Conservation (phyloP, 2,113 vertebrate genomes). For the Antennarius striatus region DNA sequence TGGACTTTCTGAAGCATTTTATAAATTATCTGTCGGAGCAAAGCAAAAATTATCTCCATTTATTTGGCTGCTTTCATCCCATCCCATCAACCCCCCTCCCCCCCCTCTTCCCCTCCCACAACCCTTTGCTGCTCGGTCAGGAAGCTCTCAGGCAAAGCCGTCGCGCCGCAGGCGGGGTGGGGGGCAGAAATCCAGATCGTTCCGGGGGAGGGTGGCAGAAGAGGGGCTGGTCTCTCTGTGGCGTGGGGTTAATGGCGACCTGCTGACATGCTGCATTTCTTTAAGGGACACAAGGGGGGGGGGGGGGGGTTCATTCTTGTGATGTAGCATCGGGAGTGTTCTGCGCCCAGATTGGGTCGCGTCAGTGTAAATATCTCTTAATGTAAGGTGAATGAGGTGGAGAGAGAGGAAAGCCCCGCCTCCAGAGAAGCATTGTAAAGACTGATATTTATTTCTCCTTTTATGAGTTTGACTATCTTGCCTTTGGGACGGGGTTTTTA, state of each 20-base stretch:
- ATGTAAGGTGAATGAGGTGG: constrained; percentile 72
- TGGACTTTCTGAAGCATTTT: no score
- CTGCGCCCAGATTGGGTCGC: constrained; percentile 85
- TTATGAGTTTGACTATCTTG: constrained; percentile 84
- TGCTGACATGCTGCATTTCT: constrained; percentile 68
- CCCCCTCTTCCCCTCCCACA: constrained; percentile 18
- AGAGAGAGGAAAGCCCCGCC: constrained; percentile 41
- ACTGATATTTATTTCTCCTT: constrained; percentile 86
- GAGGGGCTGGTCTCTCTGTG: constrained; percentile 3
- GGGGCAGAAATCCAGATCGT: constrained; percentile 20
- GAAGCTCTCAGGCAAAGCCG: constrained; percentile 61
- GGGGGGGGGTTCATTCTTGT: constrained; percentile 85
- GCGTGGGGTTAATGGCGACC: constrained; percentile 22
- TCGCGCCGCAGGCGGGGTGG: constrained; percentile 27
- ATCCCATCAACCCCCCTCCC: constrained; percentile 2
- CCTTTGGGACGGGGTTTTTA: constrained; percentile 75
- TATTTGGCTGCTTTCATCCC: constrained; percentile 18
- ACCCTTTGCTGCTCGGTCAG: constrained; percentile 31
- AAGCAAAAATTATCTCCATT: neutral
- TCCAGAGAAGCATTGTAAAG: constrained; percentile 74
- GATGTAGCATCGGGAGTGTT: constrained; percentile 87
- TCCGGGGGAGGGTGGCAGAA: constrained; percentile 1
- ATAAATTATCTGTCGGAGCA: no score
- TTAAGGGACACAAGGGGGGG: constrained; percentile 58
- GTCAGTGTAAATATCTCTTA: constrained; percentile 88